phyloP scores from a whole-genome alignment of 2,113 vertebrate species.

The Vidua chalybeata region DNA sequence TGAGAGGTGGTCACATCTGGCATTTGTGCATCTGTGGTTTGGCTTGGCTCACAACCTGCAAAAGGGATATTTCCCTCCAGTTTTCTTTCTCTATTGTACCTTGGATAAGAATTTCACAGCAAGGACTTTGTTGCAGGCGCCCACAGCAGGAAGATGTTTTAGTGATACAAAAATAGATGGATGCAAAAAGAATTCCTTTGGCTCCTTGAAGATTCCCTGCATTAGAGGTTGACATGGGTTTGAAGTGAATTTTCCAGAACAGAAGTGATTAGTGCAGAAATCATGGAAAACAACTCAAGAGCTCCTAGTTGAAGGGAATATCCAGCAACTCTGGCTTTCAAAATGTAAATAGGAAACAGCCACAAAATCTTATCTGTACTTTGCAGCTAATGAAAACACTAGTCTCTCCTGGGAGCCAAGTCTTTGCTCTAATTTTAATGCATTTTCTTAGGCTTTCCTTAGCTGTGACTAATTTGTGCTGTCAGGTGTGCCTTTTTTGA shows the following conservation, averaged over 20 bases:
- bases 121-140: neutral
- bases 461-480: slow-evolving; percentile 31
- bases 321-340: neutral
- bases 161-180: neutral
- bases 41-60: neutral
- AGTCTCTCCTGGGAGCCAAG: neutral
- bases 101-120: neutral
- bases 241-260: neutral
- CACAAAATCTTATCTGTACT: slow-evolving; percentile 36
- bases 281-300: neutral
- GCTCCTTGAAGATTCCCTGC: neutral
- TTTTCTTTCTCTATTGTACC: neutral
- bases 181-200: neutral
- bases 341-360: slow-evolving; percentile 33
- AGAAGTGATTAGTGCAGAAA: neutral
- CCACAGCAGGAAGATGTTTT: neutral
- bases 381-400: slow-evolving; percentile 50
- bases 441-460: slow-evolving; percentile 29
- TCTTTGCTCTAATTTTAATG: slow-evolving; percentile 44
- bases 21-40: neutral
- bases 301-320: neutral
- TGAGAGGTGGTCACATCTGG: neutral
- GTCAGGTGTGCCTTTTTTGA: slow-evolving; percentile 27
- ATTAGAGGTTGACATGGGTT: neutral
- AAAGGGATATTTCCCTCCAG: neutral